Conservation (phyloP, 2,113 vertebrate genomes). For the Myxocyprinus asiaticus region DNA sequence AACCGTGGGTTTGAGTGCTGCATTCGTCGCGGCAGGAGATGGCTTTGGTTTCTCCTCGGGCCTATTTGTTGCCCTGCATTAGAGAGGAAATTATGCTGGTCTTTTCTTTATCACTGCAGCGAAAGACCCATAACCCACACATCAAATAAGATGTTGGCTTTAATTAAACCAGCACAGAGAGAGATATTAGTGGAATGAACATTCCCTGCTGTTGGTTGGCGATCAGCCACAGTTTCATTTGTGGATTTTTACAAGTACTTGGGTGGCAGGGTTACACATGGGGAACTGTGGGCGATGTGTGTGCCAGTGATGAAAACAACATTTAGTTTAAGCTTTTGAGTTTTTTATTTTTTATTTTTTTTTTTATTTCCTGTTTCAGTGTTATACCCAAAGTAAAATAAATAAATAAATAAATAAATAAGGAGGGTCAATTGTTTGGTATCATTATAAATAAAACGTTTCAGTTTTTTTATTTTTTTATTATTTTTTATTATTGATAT, state of each 20-base stretch:
- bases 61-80: conserved; percentile 14
- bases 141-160: conserved; percentile 31
- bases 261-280: neutral
- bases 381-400: no score
- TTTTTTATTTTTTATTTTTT: no score
- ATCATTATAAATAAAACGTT: no score
- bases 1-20: conserved; percentile 18
- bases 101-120: conserved; percentile 9
- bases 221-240: neutral
- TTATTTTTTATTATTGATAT: no score
- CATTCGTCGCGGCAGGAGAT: conserved; percentile 20
- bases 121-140: conserved; percentile 1
- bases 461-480: no score
- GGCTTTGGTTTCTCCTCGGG: conserved; percentile 15
- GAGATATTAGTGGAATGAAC: conserved; percentile 4
- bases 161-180: conserved; percentile 40
- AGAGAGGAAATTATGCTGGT: conserved; percentile 17
- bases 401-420: no score
- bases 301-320: neutral
- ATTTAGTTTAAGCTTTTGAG: neutral
- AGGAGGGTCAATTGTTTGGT: no score
- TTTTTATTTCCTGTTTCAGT: no score
- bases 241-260: neutral
- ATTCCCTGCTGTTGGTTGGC: conserved; percentile 2
- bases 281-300: neutral